Evolutionary conservation across 1,140 invertebrate genomes (phyloP), one percentile per base, ranked within the genome.

Genomic region (Lerema accius): DNA sequence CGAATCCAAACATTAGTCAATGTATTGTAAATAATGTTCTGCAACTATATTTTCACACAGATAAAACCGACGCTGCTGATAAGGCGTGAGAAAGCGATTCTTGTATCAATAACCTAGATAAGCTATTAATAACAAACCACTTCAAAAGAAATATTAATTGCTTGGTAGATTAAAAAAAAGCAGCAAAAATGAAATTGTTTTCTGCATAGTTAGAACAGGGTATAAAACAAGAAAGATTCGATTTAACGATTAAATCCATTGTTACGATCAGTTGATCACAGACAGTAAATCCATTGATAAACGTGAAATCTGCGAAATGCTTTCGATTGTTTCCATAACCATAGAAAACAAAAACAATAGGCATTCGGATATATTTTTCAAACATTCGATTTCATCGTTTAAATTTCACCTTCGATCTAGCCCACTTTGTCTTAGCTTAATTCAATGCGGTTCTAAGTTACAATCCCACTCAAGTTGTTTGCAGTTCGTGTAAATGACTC

Each of bases 21-120:
- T 35, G 42, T 15, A 58, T 35, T 58, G 37, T 43, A 43, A 55
- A 53, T 51, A 63, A 37, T 46, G 14, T 26, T 28, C 7, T 55
- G 49, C 50, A 42, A 64, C 40, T 62, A 50, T 58, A 63, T 67
- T 67, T 69, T 69, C 63, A 66, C 63, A 60, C 43, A 32, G 69
- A 64, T 64, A 67, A 63, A 55, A 49, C 39, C 14, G 43, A 53
- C 42, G 51, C 17, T 32, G 37, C 43, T 46, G 64, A 73, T 73
- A 73, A 70, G 26, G 56, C 68, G 71, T 74, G 71, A 66, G 71
- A 74, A 68, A 67, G 60, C 42, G 32, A 46, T 50, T 60, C 19
- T 51, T 61, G 51, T 53, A 56, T 67, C 55, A 58, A 46, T 58
- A 58, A 58, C 55, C 42, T 19, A 32, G 55, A 58, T 58, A 56